Conservation (phyloP, 2,113 vertebrate genomes). For the Sturnira hondurensis region DNA sequence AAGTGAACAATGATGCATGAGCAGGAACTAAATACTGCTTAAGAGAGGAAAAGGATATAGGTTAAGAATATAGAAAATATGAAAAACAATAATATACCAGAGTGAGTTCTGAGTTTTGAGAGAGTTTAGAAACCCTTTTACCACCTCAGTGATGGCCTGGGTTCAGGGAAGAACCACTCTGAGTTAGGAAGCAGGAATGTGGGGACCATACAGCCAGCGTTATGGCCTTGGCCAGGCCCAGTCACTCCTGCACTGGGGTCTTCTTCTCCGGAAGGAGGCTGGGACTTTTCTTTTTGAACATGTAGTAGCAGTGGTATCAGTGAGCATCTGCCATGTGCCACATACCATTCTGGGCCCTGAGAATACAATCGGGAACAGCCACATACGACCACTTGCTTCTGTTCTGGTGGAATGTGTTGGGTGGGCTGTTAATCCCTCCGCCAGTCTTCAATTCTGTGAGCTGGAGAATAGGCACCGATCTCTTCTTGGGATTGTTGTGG, state of each 20-base stretch:
- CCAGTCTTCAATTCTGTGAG: neutral
- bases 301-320: accelerated
- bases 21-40: neutral
- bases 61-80: neutral
- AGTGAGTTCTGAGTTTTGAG: neutral
- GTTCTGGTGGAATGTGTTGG: neutral
- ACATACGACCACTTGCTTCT: neutral
- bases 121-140: neutral
- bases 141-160: neutral
- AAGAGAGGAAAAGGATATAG: neutral
- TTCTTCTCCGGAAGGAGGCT: neutral
- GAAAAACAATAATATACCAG: neutral
- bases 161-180: neutral
- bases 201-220: neutral
- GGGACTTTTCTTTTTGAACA: neutral
- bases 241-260: neutral
- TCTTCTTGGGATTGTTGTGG: neutral
- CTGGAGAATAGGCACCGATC: neutral
- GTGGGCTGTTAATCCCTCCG: neutral
- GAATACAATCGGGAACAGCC: neutral
- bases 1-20: neutral
- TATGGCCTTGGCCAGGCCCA: neutral
- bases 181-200: neutral
- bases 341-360: neutral
- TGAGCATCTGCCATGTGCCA: neutral